Base-by-base conservation (phyloP, 2,888 invertebrate species). In the Pheosia tremula region DNA sequence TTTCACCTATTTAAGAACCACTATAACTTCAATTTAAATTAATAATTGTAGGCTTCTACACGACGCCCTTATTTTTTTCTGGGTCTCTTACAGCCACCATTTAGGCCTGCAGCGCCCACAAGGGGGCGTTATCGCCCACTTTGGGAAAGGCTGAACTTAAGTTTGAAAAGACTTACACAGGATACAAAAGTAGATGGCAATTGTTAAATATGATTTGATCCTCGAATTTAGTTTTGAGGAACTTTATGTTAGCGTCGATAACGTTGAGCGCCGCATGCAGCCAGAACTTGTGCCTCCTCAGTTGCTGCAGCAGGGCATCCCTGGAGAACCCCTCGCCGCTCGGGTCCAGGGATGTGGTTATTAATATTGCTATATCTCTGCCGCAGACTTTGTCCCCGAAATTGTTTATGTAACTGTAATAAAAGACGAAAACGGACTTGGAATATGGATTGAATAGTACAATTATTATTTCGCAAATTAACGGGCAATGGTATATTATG, bases 181-280 rank as follows among this genome's bases (percentile, higher is more conserved):
- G 95, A 89, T 97, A 97, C 13, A 97, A 83, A 7, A 97, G 83
- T 43, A 97, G 82, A 63, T 95, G 95, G 59, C 96, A 89, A 75
- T 96, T 96, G 39, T 91, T 83, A 47, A 90, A 89, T 69, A 97
- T 95, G 47, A 95, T 94, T 5, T 90, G 77, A 59, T 87, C 83
- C 0, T 84, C 73, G 75, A 96, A 97, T 4, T 86, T 79, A 53
- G 87, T 82, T 58, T 90, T 86, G 39, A 97, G 82, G 79, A 90
- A 95, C 39, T 93, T 83, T 57, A 95, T 91, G 58, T 95, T 96
- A 43, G 95, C 92, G 61, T 95, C 89, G 4, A 96, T 94, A 24
- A 95, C 93, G 8, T 90, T 68, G 2, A 96, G 80, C 0, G 96
- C 95, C 24, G 95, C 94, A 74, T 95, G 94, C 10, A 94, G 92